A percentile compares a stretch with the other conserved stretches of the same genome.
Evolutionary conservation across 2,888 invertebrate species (phyloP).

Genomic region (Colostygia pectinataria): DNA sequence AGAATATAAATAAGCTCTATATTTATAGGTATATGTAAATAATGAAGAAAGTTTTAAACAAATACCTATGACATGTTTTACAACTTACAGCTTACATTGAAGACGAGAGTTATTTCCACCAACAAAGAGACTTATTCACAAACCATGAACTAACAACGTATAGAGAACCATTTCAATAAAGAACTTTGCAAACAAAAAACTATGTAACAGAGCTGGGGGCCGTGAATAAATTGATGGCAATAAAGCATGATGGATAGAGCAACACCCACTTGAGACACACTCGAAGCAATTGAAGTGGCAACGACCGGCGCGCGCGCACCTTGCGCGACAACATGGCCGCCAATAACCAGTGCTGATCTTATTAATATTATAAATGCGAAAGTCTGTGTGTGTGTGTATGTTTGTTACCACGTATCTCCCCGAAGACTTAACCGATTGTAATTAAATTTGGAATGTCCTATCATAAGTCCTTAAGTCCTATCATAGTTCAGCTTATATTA

Average conservation of each 20-base stretch:
- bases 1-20: too few species aligned
- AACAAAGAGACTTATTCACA: conserved; percentile 1
- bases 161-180: conserved; percentile 9
- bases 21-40: too few species aligned
- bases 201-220: conserved; percentile 20
- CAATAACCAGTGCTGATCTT: background rate
- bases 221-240: conserved; percentile 35
- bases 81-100: too few species aligned
- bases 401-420: too few species aligned
- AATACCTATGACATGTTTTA: too few species aligned
- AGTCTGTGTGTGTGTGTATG: too few species aligned
- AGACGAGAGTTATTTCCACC: background rate
- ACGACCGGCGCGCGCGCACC: conserved; percentile 55
- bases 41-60: too few species aligned
- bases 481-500: too few species aligned
- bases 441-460: too few species aligned
- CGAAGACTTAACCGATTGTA: too few species aligned
- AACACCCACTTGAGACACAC: conserved; percentile 42
- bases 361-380: too few species aligned
- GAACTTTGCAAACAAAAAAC: conserved; percentile 10
- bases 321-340: conserved; percentile 30
- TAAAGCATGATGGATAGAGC: conserved; percentile 38
- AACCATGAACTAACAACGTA: conserved; percentile 8
- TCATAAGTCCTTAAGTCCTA: too few species aligned
- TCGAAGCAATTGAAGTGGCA: conserved; percentile 48